Conservation (phyloP, 2,888 invertebrate genomes). For the Atrina japonica region DNA sequence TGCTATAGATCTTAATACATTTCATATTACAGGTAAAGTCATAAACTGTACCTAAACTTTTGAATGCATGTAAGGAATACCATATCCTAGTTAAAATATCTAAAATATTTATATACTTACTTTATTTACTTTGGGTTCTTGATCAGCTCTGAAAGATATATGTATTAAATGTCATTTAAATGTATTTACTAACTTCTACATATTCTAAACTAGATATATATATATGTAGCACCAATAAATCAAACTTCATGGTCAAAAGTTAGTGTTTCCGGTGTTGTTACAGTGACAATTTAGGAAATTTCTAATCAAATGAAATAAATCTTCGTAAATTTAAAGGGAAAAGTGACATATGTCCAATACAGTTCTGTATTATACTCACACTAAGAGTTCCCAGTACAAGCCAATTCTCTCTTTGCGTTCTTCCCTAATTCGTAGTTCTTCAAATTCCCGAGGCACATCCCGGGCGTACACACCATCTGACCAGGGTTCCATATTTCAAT, state of each 20-base stretch:
- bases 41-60: too few species aligned
- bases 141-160: slow-evolving; percentile 55
- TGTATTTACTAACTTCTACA: too few species aligned
- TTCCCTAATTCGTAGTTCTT: slow-evolving; percentile 58
- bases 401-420: slow-evolving; percentile 63
- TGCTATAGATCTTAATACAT: too few species aligned
- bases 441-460: slow-evolving; percentile 64
- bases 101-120: slow-evolving; percentile 51
- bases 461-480: slow-evolving; percentile 55
- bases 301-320: too few species aligned
- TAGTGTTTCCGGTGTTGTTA: too few species aligned
- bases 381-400: slow-evolving; percentile 61
- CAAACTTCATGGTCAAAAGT: too few species aligned
- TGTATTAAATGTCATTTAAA: neutral
- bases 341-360: too few species aligned
- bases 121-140: slow-evolving; percentile 62
- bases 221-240: too few species aligned
- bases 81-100: neutral
- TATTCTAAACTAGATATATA: too few species aligned
- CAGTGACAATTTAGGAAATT: too few species aligned
- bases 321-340: too few species aligned
- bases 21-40: too few species aligned
- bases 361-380: slow-evolving; percentile 54
- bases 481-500: slow-evolving; percentile 56
- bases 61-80: neutral